Evolutionary conservation across 2,888 invertebrate genomes (phyloP), one percentile per base, ranked within the genome.

Genomic region (Camptogramma bilineatum): DNA sequence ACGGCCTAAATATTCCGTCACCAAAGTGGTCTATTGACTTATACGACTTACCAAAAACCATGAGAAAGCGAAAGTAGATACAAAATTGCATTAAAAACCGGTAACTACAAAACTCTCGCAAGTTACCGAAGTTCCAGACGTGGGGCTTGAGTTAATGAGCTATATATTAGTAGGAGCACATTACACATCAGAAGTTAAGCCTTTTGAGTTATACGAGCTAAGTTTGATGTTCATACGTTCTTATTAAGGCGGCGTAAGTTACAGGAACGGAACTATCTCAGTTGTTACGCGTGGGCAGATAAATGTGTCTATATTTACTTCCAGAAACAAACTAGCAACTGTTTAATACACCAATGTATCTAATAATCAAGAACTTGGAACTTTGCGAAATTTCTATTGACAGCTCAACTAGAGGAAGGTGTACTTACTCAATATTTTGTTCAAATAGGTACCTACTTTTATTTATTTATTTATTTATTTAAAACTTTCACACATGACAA

Each of bases 171-270:
- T 28, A 39, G 68, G 56, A 76, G 74, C 72, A 73, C 73, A 75
- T 78, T 78, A 80, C 76, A 79, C 69, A 80, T 81, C 76, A 75
- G 74, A 82, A 83, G 78, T 83, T 82, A 75, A 82, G 78, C 73
- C 81, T 81, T 81, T 82, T 82, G 80, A 85, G 78, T 83, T 79
- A 82, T 80, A 85, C 81, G 82, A 83, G 75, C 72, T 63, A 85
- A 87, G 80, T 87, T 87, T 80, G 76, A 81, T 81, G 80, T 76
- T 83, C 80, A 77, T 80, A 77, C 73, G 77, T 57, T 68, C 66
- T 53, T 60, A 58, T 64, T 68, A 59, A 53, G 42, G 44, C 59
- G 31, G 48, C 56, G 53, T 44, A 50, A 55, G 51, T 47, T 54
- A 46, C 47, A 56, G 39, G 51, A 21, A 52, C 28, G 47, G n/a